Base-by-base conservation (phyloP, 2,797 vertebrate genomes). In the Sebastes goodei region DNA sequence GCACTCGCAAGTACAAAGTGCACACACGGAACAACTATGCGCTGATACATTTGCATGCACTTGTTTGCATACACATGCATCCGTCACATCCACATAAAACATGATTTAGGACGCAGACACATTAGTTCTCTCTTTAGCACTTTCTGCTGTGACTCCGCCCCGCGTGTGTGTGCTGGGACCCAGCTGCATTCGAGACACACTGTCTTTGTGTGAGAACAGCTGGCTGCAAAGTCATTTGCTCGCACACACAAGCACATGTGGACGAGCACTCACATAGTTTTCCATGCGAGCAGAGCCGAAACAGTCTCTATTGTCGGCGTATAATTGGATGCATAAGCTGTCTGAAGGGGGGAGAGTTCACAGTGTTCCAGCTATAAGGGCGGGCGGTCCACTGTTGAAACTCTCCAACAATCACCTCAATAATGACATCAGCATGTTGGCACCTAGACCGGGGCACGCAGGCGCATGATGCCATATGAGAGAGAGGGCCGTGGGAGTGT, bases 151-250 rank as follows among this genome's bases (percentile, higher is more conserved):
- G 8, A 80, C 69, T 71, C 80, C 32, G 6, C 75, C 74, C 63
- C 7, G 6, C 3, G 17, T 23, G 3, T 59, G 76, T 68, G 59
- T n/a, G 25, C 86, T 63, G 72, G 65, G 78, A 82, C 80, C 78
- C 82, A 81, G 89, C 85, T 92, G 89, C 81, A 84, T 71, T 74
- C 3, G 42, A 75, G 82, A 90, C 85, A 92, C 87, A 73, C 88
- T 76, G 84, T 62, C 83, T 80, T 89, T 90, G 86, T 93, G 85
- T 79, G 82, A 86, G 89, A 92, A 91, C 93, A 95, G 91, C 94
- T 94, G 94, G 92, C 93, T 82, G 68, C 83, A 90, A 89, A 92
- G 87, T 92, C 86, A 83, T 87, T 89, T 84, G 5, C 78, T 65
- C 32, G 59, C 80, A 32, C 76, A 88, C 76, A 80, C 71, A 46